Conservation (phyloP, 2,113 vertebrate species). For the Potamarius usumacintae region DNA sequence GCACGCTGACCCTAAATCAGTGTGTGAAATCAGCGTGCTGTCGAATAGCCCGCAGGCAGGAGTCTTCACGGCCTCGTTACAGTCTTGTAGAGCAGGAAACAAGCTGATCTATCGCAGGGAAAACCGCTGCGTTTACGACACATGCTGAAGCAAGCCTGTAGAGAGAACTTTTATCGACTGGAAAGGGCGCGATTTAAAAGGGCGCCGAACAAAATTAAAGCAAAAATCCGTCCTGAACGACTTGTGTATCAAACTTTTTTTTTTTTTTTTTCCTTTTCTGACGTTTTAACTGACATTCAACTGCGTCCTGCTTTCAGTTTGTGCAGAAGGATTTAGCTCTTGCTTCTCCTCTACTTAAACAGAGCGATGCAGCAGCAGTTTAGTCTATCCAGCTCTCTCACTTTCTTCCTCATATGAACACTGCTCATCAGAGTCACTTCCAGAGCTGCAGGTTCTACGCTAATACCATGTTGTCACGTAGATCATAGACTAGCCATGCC, state of each 20-base stretch:
- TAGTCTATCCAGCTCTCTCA: neutral
- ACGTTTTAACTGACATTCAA: neutral
- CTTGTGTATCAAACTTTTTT: neutral
- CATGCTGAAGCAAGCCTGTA: neutral
- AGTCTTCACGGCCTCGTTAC: neutral
- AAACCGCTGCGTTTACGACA: slow-evolving; percentile 33
- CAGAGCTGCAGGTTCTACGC: neutral
- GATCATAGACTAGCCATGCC: neutral
- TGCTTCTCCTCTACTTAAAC: neutral
- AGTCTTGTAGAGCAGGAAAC: slow-evolving; percentile 15
- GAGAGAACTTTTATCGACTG: slow-evolving; percentile 17
- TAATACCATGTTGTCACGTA: neutral
- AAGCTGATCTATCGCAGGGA: slow-evolving; percentile 14
- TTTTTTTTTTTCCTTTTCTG: neutral
- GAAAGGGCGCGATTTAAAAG: neutral
- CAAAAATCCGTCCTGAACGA: neutral
- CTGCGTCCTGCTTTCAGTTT: neutral
- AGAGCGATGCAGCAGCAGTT: neutral
- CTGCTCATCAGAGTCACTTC: neutral
- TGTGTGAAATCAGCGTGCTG: slow-evolving; percentile 68
- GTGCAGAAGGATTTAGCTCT: neutral
- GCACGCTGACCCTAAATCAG: slow-evolving; percentile 61
- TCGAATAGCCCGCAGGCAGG: slow-evolving; percentile 3
- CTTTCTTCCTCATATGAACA: neutral
- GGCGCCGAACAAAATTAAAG: neutral